Evolutionary conservation across 2,888 invertebrate species (phyloP), one percentile per base, ranked within the genome.

Genomic region (Metallyticus violacea): DNA sequence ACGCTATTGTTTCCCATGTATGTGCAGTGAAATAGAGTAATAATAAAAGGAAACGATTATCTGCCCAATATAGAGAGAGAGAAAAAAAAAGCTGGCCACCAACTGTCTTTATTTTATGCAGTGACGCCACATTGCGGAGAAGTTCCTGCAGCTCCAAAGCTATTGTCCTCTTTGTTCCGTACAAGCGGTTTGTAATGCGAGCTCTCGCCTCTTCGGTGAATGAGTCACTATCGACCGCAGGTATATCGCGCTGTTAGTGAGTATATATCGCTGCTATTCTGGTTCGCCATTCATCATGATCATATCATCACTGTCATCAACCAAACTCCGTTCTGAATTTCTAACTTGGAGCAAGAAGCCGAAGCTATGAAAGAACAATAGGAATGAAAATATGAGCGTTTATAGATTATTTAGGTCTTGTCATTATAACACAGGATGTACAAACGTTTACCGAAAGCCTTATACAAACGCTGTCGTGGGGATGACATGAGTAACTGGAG

Each of bases 201-300:
- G n/a, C n/a, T n/a, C n/a, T n/a, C n/a, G n/a, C n/a, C n/a, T n/a
- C n/a, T n/a, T 15, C 15, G 2, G 40, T 62, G 40, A 15, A 15
- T 15, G 15, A 15, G 40, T 62, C 4, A 62, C 40, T 15, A 15
- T 62, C 15, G 40, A 62, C 22, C 15, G 40, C 1, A 62, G 15
- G 22, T 62, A 62, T 62, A 62, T 62, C 40, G 1, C 40, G 22
- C 7, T 15, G 15, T 15, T 4, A 1, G 22, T 62, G 7, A 30
- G 30, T 30, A 1, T 30, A 1, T 30, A 30, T 1, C 9, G 9
- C 40, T 9, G 4, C 40, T 40, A 40, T 1, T 40, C 40, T 40
- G 0, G 0, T 2, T 2, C 1, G 40, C 0, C 4, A 0, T 1
- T 15, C 15, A 0, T n/a, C n/a, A n/a, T n/a, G n/a, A n/a, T n/a